These are phyloP conservation scores for Tenthredo notha DNA, from an alignment of 2,888 invertebrate species.

Conservation along the genomic window DNA sequence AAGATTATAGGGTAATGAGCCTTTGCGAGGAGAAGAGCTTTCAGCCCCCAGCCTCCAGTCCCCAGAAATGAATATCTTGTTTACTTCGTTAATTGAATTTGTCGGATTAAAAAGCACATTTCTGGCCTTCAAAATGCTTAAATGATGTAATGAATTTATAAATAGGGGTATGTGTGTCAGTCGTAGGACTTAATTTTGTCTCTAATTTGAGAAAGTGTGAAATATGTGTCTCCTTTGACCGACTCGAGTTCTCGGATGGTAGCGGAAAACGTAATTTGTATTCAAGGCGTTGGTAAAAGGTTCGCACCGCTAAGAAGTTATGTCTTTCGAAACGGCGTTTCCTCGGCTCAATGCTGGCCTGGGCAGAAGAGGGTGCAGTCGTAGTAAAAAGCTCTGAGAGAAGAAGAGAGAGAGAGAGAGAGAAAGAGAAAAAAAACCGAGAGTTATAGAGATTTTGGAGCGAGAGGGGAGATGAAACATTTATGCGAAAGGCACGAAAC, in stretches of 20 bases:
- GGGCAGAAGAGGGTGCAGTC: slow-evolving; percentile 19
- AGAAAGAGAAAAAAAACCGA: background rate
- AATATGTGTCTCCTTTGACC: slow-evolving; percentile 27
- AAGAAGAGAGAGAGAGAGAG: background rate
- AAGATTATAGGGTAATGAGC: background rate
- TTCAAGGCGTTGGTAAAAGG: slow-evolving; percentile 35
- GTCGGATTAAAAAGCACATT: background rate
- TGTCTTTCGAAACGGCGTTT: slow-evolving; percentile 42
- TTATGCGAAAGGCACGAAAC: slow-evolving; percentile 62
- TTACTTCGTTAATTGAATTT: background rate
- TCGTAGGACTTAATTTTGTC: background rate
- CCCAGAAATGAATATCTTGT: background rate
- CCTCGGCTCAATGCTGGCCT: slow-evolving; percentile 26
- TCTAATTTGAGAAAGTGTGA: background rate
- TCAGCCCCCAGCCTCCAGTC: background rate
- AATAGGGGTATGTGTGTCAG: background rate
- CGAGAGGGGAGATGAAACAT: slow-evolving; percentile 57
- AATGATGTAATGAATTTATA: background rate
- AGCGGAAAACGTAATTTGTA: slow-evolving; percentile 32
- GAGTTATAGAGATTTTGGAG: background rate
- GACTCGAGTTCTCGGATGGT: slow-evolving; percentile 5
- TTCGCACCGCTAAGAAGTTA: slow-evolving; percentile 36
- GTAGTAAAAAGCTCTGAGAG: slow-evolving; percentile 4
- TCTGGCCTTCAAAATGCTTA: background rate
- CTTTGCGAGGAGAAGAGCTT: background rate